phyloP scores from a whole-genome alignment of 2,113 vertebrate species.

The Cnemophilus loriae region DNA sequence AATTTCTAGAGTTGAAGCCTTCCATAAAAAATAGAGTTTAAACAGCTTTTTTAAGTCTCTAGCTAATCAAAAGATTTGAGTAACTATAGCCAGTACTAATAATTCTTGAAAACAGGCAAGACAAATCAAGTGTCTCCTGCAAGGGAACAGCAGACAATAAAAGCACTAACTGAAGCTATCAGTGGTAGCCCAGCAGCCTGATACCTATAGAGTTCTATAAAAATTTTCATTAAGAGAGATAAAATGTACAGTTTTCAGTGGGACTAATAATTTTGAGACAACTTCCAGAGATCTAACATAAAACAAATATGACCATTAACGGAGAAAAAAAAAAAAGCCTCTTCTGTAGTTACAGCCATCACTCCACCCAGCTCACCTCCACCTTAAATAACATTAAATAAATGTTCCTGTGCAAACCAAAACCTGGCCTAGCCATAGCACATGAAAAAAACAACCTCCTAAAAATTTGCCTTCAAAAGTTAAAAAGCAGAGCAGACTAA shows the following conservation, averaged over 20 bases:
- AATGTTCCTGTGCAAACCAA: background rate
- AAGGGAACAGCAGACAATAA: background rate
- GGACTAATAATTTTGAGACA: background rate
- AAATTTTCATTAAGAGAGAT: background rate
- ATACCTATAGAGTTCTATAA: background rate
- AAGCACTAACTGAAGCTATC: background rate
- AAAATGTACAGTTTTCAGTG: background rate
- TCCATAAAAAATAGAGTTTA: constrained; percentile 6
- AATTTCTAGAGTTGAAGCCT: constrained; percentile 2
- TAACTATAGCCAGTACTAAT: background rate
- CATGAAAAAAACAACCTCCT: background rate
- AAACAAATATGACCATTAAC: background rate
- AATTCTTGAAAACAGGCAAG: constrained; percentile 11
- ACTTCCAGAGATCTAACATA: background rate
- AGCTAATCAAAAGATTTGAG: constrained; percentile 27
- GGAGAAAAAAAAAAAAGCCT: background rate
- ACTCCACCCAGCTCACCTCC: background rate
- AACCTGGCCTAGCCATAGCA: fast-evolving
- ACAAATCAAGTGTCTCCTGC: background rate
- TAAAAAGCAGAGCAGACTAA: background rate
- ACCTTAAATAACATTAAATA: background rate
- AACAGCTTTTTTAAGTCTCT: constrained; percentile 22
- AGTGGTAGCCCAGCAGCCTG: background rate
- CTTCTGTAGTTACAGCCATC: background rate
- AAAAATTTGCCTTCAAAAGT: background rate